Base-by-base conservation (phyloP, 2,888 invertebrate species). In the Torymus tubicola region DNA sequence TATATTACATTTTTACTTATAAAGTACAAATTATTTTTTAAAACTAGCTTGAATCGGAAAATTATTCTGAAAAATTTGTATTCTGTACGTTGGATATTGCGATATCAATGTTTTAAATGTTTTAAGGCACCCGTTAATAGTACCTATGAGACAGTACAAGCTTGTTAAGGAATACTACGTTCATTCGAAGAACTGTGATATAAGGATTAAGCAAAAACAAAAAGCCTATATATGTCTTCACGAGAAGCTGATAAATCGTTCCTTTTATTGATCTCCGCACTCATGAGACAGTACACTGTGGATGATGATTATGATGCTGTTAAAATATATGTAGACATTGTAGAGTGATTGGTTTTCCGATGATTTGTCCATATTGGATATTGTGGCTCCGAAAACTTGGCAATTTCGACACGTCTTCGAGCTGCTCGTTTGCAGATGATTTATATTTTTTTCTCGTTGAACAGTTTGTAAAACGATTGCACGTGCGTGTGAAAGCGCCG, bases 171-270 rank as follows among this genome's bases (percentile, higher is more conserved):
- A 63, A 61, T 61, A 76, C 65, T 3, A 71, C 24, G 52, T 76
- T 80, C 55, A 72, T 80, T 80, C 52, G 11, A 72, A 18, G 63
- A 70, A 65, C 73, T 80, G 75, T 80, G 70, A 80, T 75, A 80
- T 75, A 70, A 8, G 50, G 58, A 58, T 31, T 79, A 65, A 60
- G 65, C 61, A 60, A 65, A 11, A 42, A 64, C 16, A 67, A 50
- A 53, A 61, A 70, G 68, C 60, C 78, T 72, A 52, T 58, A 53
- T 8, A 42, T 42, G 42, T 80, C 16, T 18, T 24, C n/a, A 53
- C 13, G 21, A 69, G n/a, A 53, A 61, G 18, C n/a, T 16, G 57
- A 31, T 53, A 21, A 80, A 67, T 71, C 63, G 63, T 80, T 76
- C 68, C 72, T 80, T 68, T 64, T 69, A 63, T 57, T 68, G 76